Conservation (phyloP, 2,888 invertebrate species). For the Acronicta leporina region DNA sequence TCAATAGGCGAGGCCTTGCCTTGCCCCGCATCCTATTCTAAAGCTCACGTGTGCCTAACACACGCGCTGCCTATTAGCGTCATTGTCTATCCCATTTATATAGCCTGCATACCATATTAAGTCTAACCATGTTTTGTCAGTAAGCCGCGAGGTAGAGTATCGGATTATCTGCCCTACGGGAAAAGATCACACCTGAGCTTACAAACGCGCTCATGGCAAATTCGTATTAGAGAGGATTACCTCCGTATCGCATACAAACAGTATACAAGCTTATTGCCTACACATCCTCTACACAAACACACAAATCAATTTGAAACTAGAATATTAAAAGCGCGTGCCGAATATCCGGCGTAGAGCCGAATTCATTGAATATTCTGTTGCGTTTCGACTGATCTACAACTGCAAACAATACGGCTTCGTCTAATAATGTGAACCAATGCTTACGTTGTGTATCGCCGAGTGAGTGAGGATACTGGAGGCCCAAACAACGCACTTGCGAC, state of each 20-base stretch:
- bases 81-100: no score
- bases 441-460: no score
- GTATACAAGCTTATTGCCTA: slow-evolving; percentile 19
- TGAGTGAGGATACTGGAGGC: no score
- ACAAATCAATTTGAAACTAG: slow-evolving; percentile 42
- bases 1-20: no score
- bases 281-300: slow-evolving; percentile 19
- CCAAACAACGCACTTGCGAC: no score
- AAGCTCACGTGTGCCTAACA: no score
- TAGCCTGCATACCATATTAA: slow-evolving; percentile 20
- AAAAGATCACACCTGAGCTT: slow-evolving; percentile 45
- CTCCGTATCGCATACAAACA: slow-evolving; percentile 8
- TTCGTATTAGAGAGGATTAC: slow-evolving; percentile 25
- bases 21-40: no score
- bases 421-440: no score
- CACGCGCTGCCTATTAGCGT: no score
- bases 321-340: slow-evolving; percentile 49
- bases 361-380: slow-evolving; percentile 55
- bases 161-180: slow-evolving; percentile 35
- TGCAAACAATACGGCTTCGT: slow-evolving; percentile 51
- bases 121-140: slow-evolving; percentile 28
- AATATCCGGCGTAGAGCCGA: slow-evolving; percentile 44
- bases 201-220: slow-evolving; percentile 20
- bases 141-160: slow-evolving; percentile 22
- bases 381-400: slow-evolving; percentile 32